Conservation (phyloP, 2,797 vertebrate genomes). For the Neosalanx taihuensis region DNA sequence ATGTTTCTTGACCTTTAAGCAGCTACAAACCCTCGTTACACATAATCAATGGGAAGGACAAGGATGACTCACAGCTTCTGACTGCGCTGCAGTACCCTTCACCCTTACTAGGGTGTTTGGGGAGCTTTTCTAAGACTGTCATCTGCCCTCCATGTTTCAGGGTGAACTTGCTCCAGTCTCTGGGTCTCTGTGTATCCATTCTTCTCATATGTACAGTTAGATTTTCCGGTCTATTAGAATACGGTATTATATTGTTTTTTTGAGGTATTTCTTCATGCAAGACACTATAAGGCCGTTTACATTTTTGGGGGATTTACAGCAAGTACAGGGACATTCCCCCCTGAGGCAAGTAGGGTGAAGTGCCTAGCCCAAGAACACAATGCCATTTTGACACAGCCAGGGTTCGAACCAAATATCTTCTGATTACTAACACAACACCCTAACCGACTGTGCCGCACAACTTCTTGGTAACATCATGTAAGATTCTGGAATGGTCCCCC, state of each 20-base stretch:
- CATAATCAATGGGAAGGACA: slow-evolving; percentile 38
- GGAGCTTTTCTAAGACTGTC: neutral
- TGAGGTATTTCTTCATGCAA: neutral
- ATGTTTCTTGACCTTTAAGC: slow-evolving; percentile 33
- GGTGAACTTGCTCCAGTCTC: neutral
- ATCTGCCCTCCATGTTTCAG: neutral
- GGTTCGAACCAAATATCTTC: no score
- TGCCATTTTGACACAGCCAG: no score
- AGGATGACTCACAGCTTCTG: slow-evolving; percentile 34
- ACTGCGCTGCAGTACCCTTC: slow-evolving; percentile 4
- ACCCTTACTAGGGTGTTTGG: neutral
- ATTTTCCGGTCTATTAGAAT: neutral
- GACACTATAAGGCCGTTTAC: neutral
- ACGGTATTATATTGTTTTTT: neutral
- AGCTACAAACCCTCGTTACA: slow-evolving; percentile 42
- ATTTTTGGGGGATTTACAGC: no score
- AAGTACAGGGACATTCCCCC: no score
- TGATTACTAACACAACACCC: no score
- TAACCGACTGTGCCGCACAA: no score
- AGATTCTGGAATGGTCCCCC: neutral
- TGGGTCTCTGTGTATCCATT: neutral
- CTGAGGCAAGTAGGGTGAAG: no score
- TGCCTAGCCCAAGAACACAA: no score
- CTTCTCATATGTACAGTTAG: neutral
- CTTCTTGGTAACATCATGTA: slow-evolving; percentile 4